Evolutionary conservation across 2,113 vertebrate genomes (phyloP).

Genomic region (Cyanoliseus patagonus): DNA sequence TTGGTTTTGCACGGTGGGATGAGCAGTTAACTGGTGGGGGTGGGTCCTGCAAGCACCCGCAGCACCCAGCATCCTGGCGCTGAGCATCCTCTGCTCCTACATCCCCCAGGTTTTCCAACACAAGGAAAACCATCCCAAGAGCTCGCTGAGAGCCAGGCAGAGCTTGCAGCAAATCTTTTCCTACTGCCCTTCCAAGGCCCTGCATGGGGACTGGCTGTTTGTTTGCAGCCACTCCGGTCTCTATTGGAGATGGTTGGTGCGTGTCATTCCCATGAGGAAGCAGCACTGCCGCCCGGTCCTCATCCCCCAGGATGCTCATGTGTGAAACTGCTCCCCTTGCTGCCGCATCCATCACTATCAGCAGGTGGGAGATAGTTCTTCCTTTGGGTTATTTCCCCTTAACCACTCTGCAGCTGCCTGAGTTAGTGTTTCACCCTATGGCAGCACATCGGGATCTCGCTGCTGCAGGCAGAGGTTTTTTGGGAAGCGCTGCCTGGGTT

Average conservation of each 20-base stretch:
- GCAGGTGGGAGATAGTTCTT: not conserved
- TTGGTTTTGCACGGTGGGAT: not conserved
- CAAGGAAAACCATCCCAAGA: not conserved
- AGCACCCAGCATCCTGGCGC: not conserved
- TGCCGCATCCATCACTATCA: fast-evolving
- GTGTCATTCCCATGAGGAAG: not conserved
- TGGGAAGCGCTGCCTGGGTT: not conserved
- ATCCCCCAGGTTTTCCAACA: not conserved
- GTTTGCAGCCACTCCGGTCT: not conserved
- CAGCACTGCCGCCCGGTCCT: not conserved
- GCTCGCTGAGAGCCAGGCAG: not conserved
- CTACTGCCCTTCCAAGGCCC: not conserved
- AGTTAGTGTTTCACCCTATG: not conserved
- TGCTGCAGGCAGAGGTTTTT: not conserved
- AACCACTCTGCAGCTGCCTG: not conserved
- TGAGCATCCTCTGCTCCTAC: not conserved
- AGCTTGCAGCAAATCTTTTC: not conserved
- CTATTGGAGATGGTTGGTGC: not conserved
- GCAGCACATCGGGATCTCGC: not conserved
- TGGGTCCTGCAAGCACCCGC: not conserved
- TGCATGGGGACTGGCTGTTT: not conserved
- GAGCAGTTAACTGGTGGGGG: fast-evolving
- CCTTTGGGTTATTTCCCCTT: no score
- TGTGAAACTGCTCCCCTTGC: not conserved
- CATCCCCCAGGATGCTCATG: fast-evolving